Evolutionary conservation across 2,888 invertebrate species (phyloP).

Genomic region (Conomelus anceps): DNA sequence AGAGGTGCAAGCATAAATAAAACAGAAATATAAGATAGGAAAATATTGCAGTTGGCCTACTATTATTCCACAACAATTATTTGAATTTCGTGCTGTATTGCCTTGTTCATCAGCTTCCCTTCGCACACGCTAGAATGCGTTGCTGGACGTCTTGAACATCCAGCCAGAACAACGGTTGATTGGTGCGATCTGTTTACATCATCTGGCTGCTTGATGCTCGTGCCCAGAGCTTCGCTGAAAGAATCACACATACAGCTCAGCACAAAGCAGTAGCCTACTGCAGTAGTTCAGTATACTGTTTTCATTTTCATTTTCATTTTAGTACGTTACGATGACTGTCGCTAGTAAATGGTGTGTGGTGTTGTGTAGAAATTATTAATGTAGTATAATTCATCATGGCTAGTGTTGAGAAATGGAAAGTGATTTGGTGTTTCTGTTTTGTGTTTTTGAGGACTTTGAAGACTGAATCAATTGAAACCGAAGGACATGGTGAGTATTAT

Average conservation of each 20-base stretch:
- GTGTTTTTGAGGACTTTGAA: not conserved
- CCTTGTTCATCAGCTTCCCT: not conserved
- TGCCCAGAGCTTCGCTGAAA: not conserved
- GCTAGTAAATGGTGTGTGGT: not conserved
- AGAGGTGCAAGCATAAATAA: too few species aligned
- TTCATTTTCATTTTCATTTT: not conserved
- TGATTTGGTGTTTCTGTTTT: conserved; percentile 5
- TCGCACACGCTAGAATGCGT: not conserved
- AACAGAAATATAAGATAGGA: too few species aligned
- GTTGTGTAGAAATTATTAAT: not conserved
- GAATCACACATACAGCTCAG: not conserved
- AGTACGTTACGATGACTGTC: not conserved
- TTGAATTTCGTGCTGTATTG: not conserved
- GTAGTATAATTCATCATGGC: not conserved
- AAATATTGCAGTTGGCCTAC: too few species aligned
- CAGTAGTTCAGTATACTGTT: not conserved
- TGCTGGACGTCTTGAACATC: not conserved
- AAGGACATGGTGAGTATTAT: not conserved
- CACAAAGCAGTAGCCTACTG: too few species aligned
- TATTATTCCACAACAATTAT: too few species aligned
- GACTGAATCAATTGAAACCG: not conserved
- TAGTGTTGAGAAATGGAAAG: conserved; percentile 6
- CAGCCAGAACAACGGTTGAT: too few species aligned
- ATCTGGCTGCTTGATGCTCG: not conserved
- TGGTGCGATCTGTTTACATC: not conserved